Percentiles rank a stretch among this genome's conserved stretches.
These are phyloP conservation scores for Pseudococcus viburni DNA, from an alignment of 2,888 invertebrate genomes.

Conservation along the genomic window DNA sequence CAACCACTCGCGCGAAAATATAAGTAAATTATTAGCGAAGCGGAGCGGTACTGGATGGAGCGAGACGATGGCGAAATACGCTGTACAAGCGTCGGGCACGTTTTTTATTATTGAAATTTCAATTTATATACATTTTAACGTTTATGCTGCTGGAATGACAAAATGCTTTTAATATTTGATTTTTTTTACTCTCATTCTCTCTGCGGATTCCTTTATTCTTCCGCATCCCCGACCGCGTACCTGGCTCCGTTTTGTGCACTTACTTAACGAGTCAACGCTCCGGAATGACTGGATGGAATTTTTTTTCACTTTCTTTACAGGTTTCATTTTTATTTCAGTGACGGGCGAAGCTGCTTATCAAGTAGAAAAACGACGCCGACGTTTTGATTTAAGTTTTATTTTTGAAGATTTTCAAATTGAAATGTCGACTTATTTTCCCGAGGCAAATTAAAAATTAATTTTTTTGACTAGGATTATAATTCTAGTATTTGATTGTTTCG, in stretches of 20 bases:
- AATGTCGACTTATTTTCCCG: background rate
- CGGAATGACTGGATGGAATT: background rate
- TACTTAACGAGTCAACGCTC: constrained; percentile 40
- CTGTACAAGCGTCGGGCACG: background rate
- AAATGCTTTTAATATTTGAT: constrained; percentile 40
- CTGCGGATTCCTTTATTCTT: background rate
- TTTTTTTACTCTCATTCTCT: background rate
- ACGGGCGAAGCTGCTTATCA: background rate
- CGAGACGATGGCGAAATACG: background rate
- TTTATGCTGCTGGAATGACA: constrained; percentile 26
- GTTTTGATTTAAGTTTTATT: background rate
- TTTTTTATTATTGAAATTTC: constrained; percentile 41
- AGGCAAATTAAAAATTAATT: background rate
- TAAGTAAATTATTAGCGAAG: background rate
- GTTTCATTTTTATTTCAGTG: background rate
- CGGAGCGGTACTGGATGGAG: background rate
- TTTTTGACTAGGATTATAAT: background rate
- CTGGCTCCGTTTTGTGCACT: background rate
- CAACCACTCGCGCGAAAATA: background rate
- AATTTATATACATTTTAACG: constrained; percentile 37
- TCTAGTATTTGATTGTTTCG: background rate
- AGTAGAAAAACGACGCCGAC: background rate
- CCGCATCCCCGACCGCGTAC: background rate
- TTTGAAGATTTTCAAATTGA: background rate
- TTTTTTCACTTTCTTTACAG: background rate